Evolutionary conservation across 2,797 vertebrate species (phyloP).

Genomic region (Sus cebifrons): DNA sequence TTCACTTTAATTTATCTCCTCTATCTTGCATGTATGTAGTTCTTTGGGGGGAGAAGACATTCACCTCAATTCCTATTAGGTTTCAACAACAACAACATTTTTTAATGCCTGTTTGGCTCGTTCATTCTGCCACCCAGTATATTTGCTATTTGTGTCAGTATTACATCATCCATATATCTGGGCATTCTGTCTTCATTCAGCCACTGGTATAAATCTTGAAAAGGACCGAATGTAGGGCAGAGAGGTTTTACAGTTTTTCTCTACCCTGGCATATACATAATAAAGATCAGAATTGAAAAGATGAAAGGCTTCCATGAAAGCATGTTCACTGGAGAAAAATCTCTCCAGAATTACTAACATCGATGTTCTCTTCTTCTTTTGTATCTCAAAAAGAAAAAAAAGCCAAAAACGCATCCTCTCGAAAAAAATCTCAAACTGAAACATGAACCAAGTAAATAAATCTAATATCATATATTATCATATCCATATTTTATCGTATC

Average conservation of each 20-base stretch:
- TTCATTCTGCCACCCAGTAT: not conserved
- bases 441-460: not conserved
- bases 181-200: constrained; percentile 1
- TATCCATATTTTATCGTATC: not conserved
- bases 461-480: not conserved
- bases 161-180: not conserved
- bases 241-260: constrained; percentile 28
- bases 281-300: not conserved
- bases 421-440: not conserved
- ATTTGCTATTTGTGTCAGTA: not conserved
- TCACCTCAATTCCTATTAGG: not conserved
- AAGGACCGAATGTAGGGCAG: not conserved
- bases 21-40: not conserved
- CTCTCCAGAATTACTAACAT: not conserved
- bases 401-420: too few relatives aligned
- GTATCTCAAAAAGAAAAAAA: not conserved
- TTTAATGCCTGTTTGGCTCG: not conserved
- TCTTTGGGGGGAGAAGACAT: not conserved
- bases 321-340: not conserved
- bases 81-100: not conserved
- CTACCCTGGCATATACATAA: not conserved
- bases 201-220: constrained; percentile 5
- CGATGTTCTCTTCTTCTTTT: not conserved
- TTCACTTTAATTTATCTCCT: not conserved
- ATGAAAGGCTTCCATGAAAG: constrained; percentile 23